Evolutionary conservation across 2,797 vertebrate species (phyloP).

Genomic region (Cottoperca gobio): DNA sequence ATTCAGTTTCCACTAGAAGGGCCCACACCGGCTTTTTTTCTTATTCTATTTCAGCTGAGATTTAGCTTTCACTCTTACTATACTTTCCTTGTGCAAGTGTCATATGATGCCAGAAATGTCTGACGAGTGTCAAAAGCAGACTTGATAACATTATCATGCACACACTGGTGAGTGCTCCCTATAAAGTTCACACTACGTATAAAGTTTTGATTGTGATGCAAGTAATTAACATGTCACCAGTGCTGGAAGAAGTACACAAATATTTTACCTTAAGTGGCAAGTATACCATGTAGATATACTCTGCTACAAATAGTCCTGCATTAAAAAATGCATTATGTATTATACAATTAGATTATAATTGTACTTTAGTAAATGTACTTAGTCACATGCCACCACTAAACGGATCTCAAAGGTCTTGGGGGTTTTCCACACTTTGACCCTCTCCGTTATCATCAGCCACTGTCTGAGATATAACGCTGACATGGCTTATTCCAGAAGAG

Average conservation of each 20-base stretch:
- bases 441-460: conserved; percentile 34
- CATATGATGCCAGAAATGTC: conserved; percentile 33
- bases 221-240: background rate
- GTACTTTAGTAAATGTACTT: no score
- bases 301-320: no score
- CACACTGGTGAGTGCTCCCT: background rate
- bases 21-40: background rate
- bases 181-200: background rate
- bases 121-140: background rate
- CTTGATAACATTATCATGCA: background rate
- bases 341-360: no score
- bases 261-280: no score
- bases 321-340: no score
- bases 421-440: conserved; percentile 36
- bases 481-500: background rate
- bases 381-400: background rate
- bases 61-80: conserved; percentile 14
- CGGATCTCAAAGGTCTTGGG: conserved; percentile 52
- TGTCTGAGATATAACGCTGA: conserved; percentile 40
- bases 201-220: conserved; percentile 12
- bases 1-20: conserved; percentile 7
- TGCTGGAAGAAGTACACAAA: no score
- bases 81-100: background rate
- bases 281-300: no score
- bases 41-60: background rate